A percentile compares a stretch with the other conserved stretches of the same genome.
These are phyloP conservation scores for Andricus grossulariae DNA, from an alignment of 1,140 invertebrate species.

Conservation along the genomic window DNA sequence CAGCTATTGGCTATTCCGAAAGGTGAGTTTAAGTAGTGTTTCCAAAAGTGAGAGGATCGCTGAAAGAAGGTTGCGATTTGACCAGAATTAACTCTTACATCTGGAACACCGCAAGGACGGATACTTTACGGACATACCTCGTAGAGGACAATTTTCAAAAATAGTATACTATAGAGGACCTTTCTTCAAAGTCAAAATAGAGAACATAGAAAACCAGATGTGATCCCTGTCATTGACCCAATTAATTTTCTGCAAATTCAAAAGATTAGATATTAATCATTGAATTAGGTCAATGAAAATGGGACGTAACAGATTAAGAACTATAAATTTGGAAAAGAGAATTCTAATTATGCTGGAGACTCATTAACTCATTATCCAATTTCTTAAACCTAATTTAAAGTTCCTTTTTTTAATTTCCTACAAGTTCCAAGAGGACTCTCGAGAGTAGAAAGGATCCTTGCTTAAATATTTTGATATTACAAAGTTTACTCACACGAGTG, in stretches of 20 bases:
- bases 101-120: too few species aligned
- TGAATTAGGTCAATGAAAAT: slow-evolving; percentile 12
- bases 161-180: too few species aligned
- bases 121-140: too few species aligned
- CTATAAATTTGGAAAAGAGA: background rate
- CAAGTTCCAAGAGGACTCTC: background rate
- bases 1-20: too few species aligned
- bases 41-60: too few species aligned
- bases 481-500: background rate
- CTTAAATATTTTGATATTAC: background rate
- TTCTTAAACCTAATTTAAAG: background rate
- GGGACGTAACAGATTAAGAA: background rate
- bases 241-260: background rate
- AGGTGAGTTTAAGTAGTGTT: too few species aligned
- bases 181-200: too few species aligned
- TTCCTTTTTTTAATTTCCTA: background rate
- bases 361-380: background rate
- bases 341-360: background rate
- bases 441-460: background rate
- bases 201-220: too few species aligned
- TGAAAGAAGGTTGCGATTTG: too few species aligned
- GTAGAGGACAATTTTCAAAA: too few species aligned
- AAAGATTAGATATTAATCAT: background rate
- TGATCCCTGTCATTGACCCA: background rate
- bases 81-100: too few species aligned